Percentiles rank a stretch among this genome's conserved stretches.
Evolutionary conservation across 1,140 invertebrate genomes (phyloP).

Genomic region (Dreissena polymorpha): DNA sequence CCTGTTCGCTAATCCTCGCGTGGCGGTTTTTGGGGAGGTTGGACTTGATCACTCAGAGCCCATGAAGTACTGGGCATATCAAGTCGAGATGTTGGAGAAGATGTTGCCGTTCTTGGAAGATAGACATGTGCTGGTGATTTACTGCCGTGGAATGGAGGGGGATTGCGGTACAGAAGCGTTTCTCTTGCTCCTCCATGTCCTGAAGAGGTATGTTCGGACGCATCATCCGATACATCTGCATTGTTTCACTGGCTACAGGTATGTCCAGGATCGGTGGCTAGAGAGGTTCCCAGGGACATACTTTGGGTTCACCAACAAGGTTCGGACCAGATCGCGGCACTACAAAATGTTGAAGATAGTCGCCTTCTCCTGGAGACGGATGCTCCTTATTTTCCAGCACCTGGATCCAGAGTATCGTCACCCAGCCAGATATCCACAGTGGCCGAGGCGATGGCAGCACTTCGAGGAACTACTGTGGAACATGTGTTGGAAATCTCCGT

Average conservation of each 20-base stretch:
- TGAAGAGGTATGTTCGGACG: constrained; percentile 2
- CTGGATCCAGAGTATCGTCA: constrained; percentile 4
- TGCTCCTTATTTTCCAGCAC: constrained; percentile 14
- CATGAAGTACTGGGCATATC: no score
- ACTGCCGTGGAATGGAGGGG: no score
- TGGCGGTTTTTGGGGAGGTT: no score
- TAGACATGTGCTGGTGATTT: no score
- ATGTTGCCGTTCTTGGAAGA: no score
- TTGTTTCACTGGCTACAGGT: constrained; percentile 18
- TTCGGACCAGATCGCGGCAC: constrained; percentile 14
- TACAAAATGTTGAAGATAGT: not conserved
- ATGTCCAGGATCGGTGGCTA: constrained; percentile 14
- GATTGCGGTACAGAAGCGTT: no score
- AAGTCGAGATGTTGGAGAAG: no score
- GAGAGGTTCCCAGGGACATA: not conserved
- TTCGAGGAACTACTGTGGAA: not conserved
- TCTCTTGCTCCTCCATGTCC: no score
- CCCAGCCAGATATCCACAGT: constrained; percentile 15
- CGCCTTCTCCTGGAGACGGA: constrained; percentile 19
- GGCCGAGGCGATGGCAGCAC: not conserved
- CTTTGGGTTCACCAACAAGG: constrained; percentile 29
- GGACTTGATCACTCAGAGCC: no score
- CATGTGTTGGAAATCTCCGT: not conserved
- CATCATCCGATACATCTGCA: constrained; percentile 2
- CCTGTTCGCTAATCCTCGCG: no score